phyloP scores from a whole-genome alignment of 1,140 invertebrate genomes.

The Lordiphosa stackelbergi region DNA sequence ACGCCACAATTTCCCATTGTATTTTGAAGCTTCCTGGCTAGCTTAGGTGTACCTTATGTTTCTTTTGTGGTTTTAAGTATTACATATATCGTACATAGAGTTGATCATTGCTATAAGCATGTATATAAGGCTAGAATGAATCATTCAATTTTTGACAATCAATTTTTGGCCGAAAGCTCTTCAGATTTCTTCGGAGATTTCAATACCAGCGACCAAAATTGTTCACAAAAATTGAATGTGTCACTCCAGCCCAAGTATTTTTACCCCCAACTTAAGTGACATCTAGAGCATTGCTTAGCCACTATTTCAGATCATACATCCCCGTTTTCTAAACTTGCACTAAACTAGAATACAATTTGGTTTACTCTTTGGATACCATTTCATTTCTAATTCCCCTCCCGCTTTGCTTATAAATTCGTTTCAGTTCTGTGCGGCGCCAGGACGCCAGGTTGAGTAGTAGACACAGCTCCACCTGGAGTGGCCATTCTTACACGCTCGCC shows the following conservation, averaged over 20 bases:
- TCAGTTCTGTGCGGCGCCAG: conserved; percentile 74
- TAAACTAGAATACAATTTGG: conserved; percentile 71
- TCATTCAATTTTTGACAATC: too few species aligned
- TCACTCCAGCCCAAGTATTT: not conserved
- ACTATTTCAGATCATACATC: conserved; percentile 15
- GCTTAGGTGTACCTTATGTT: conserved; percentile 29
- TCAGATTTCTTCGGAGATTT: too few species aligned
- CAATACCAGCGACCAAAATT: too few species aligned
- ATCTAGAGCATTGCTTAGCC: conserved; percentile 42
- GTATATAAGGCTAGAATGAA: not conserved
- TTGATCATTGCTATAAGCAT: conserved; percentile 35
- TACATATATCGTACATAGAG: conserved; percentile 42
- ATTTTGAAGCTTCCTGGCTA: conserved; percentile 38
- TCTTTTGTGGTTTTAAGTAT: conserved; percentile 21
- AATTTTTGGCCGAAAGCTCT: too few species aligned
- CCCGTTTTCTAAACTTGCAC: conserved; percentile 26
- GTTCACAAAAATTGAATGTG: too few species aligned
- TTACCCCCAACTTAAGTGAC: conserved; percentile 25
- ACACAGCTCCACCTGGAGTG: conserved; percentile 47
- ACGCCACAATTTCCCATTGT: too few species aligned
- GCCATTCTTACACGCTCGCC: conserved; percentile 65
- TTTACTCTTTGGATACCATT: conserved; percentile 28
- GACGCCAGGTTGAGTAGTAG: conserved; percentile 19
- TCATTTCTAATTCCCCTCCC: conserved; percentile 4
- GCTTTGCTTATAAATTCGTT: conserved; percentile 76